phyloP scores from a whole-genome alignment of 2,797 vertebrate species.

The Gadopsis marmoratus region DNA sequence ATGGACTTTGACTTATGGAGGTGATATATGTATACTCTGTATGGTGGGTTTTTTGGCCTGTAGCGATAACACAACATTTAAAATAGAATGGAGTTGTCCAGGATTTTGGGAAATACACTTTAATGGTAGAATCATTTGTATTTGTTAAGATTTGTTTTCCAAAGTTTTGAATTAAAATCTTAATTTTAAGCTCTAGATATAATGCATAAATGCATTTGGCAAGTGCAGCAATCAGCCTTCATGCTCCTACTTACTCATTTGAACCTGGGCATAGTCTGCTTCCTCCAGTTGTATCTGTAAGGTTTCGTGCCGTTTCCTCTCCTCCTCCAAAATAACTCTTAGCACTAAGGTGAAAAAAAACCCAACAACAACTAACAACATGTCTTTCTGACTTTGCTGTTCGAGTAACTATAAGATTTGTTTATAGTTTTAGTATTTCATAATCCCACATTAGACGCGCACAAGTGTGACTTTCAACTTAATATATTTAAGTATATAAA shows the following conservation, averaged over 20 bases:
- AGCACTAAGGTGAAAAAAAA: constrained; percentile 45
- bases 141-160: neutral
- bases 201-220: neutral
- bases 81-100: neutral
- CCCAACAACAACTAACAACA: neutral
- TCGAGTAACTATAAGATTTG: neutral
- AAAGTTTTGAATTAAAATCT: neutral
- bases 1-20: neutral
- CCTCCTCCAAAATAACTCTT: constrained; percentile 25
- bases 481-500: neutral
- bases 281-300: constrained; percentile 50
- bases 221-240: neutral
- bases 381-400: neutral
- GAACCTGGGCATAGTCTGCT: constrained; percentile 11
- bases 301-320: neutral
- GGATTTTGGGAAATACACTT: neutral
- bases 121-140: too few species aligned
- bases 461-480: neutral
- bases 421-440: neutral
- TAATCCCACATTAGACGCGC: neutral
- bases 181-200: neutral
- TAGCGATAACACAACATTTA: neutral
- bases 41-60: neutral
- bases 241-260: constrained; percentile 56
- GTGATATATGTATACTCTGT: neutral